Evolutionary conservation across 2,888 invertebrate genomes (phyloP), one percentile per base, ranked within the genome.

Genomic region (Synergus gifuensis): DNA sequence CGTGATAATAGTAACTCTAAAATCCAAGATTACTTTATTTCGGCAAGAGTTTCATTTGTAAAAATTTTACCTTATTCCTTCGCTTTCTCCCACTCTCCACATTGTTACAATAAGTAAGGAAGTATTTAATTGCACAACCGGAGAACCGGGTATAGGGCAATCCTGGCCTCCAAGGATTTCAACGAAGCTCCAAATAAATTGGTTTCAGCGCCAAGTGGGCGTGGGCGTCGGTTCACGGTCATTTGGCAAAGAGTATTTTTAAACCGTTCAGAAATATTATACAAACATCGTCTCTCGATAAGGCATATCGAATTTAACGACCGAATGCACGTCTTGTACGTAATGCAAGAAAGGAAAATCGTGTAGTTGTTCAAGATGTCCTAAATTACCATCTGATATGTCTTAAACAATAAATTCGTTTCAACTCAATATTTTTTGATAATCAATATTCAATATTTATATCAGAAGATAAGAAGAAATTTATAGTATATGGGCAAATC

Each of bases 281-380:
- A 54, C 49, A 54, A 54, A 54, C 49, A 54, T n/a, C 4, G 49
- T 54, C 49, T n/a, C 49, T 54, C 49, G 49, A 54, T 54, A 54
- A 54, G 49, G 49, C n/a, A 54, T 54, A 54, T 54, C n/a, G 49
- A n/a, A 54, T 54, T 54, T 54, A n/a, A 54, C 49, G n/a, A 54
- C 49, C n/a, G 49, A n/a, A 54, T 54, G n/a, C 16, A 54, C 49
- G 49, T 54, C 49, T n/a, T 54, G 49, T n/a, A 54, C 16, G n/a
- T 54, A 54, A n/a, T 54, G n/a, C 49, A 54, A 54, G 49, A 54
- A 54, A 54, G 49, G 49, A n/a, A n/a, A n/a, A 54, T 54, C 49
- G n/a, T 54, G 49, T 54, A 54, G 49, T 1, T 54, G 49, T 54
- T 54, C n/a, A 54, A 54, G 16, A 54, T n/a, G 49, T 16, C 49